Conservation (phyloP, 2,113 vertebrate species). For the Percopsis transmontana region DNA sequence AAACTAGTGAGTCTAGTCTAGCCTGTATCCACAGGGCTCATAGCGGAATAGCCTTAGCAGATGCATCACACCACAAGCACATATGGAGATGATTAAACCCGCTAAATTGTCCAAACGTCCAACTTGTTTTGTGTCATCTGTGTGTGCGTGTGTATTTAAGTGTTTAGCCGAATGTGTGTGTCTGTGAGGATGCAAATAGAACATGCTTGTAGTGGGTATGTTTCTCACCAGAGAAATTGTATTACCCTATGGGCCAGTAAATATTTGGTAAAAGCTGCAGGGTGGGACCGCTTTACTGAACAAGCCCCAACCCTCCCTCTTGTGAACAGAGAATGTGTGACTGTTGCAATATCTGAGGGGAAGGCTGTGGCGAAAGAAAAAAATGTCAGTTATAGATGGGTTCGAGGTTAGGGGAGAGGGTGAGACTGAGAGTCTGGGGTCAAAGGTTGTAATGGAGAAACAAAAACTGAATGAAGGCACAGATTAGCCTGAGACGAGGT, state of each 20-base stretch:
- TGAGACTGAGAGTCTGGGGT: constrained; percentile 12
- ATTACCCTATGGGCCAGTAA: constrained; percentile 1
- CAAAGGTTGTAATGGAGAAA: too few species aligned
- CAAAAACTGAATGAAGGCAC: not conserved
- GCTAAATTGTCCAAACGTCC: constrained; percentile 48
- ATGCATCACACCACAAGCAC: constrained; percentile 61
- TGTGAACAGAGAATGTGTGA: too few species aligned
- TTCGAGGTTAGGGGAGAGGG: constrained; percentile 9
- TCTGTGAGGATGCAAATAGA: not conserved
- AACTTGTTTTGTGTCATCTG: constrained; percentile 27
- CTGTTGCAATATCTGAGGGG: too few species aligned
- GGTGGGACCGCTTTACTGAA: constrained; percentile 14
- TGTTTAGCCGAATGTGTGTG: not conserved
- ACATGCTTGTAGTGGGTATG: not conserved
- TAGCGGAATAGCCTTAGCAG: constrained; percentile 70
- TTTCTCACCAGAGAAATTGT: constrained; percentile 2
- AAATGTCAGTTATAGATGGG: constrained; percentile 16
- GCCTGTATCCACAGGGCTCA: constrained; percentile 58
- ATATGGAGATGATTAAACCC: constrained; percentile 75
- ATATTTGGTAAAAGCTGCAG: constrained; percentile 3
- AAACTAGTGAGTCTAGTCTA: constrained; percentile 51
- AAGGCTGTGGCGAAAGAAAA: constrained; percentile 44
- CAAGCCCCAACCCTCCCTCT: constrained; percentile 1
- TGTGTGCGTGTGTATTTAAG: constrained; percentile 1
- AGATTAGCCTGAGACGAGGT: not conserved